phyloP scores from a whole-genome alignment of 2,797 vertebrate genomes.

The Erpetoichthys calabaricus region DNA sequence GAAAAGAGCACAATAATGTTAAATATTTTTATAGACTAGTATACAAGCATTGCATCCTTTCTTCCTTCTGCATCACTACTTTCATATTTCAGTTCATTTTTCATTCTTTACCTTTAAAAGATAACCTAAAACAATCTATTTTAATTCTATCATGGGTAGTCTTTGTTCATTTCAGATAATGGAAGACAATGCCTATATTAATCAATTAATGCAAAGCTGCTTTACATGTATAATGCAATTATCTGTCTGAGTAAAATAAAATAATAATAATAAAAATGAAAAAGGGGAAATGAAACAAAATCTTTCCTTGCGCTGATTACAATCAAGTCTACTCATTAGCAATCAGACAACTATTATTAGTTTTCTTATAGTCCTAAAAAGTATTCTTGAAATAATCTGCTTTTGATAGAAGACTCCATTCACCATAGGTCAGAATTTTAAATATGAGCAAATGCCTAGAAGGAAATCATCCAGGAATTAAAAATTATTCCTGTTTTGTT shows the following conservation, averaged over 20 bases:
- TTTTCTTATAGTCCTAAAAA: conserved; percentile 5
- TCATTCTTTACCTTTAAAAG: too few species aligned
- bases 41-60: too few species aligned
- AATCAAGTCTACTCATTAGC: not conserved
- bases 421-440: conserved; percentile 45
- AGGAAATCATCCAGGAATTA: conserved; percentile 38
- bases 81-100: too few species aligned
- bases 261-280: not conserved
- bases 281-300: not conserved
- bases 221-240: not conserved
- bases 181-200: not conserved
- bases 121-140: too few species aligned
- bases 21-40: too few species aligned
- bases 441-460: conserved; percentile 49
- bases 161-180: not conserved
- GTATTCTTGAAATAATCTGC: conserved; percentile 19
- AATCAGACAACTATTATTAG: conserved; percentile 1
- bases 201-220: not conserved
- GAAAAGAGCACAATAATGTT: too few species aligned
- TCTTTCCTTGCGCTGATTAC: not conserved
- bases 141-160: not conserved
- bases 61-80: too few species aligned
- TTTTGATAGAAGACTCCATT: conserved; percentile 40
- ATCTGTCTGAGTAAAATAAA: not conserved
- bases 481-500: conserved; percentile 53